Base-by-base conservation (phyloP, 2,797 vertebrate species). In the Nyctibius grandis region DNA sequence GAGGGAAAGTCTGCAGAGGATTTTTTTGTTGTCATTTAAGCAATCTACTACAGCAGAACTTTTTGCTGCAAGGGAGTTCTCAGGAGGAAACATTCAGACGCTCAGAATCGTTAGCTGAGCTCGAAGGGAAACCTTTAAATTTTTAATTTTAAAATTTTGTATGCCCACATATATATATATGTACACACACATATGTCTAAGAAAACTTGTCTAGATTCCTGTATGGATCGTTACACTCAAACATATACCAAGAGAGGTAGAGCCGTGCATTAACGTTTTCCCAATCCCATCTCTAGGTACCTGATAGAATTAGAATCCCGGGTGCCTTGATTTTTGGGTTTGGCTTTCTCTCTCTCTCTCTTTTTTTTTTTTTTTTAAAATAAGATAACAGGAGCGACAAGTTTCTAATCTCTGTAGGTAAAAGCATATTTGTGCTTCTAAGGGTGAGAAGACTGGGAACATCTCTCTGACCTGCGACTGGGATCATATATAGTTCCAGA, bases 401-500 rank as follows among this genome's bases (percentile, higher is more conserved):
- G 48, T 63, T 89, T 83, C 59, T 86, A 68, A 57, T 73, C 64
- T 38, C 60, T 36, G 11, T 28, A 60, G 44, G 65, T 59, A 90
- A 96, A 89, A 91, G 31, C 33, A 11, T 61, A 89, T 85, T 89
- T 94, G 75, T 1, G 4, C 70, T 80, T 94, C 70, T 85, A 76
- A 89, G 73, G 51, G 61, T 60, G 59, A 86, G 91, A 88, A 93
- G 61, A 96, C 65, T 79, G 53, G 40, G 47, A 91, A 89, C 8
- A 57, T 90, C 83, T 93, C 68, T 91, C 86, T 90, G 85, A 94
- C 65, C 84, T 86, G 96, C 89, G 73, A 95, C 88, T 97, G 93
- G 95, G 92, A 97, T 88, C 64, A 83, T 40, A 82, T 88, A 91
- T 82, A 95, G 95, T 91, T 96, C 95, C 92, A 76, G 97, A 97